Conservation (phyloP, 2,797 vertebrate species). For the Myotis findleyi region DNA sequence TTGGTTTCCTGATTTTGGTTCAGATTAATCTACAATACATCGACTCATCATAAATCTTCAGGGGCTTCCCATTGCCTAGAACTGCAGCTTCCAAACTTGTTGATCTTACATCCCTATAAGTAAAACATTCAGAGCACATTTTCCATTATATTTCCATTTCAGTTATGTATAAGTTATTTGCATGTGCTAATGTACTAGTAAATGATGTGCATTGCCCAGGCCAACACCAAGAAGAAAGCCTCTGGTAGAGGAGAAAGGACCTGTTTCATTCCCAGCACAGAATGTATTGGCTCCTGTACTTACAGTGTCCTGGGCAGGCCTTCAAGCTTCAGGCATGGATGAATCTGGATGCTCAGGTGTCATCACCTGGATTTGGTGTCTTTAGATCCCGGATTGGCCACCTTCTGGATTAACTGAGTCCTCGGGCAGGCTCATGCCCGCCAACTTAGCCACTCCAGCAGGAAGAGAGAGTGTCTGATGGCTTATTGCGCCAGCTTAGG, state of each 20-base stretch:
- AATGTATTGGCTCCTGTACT: background rate
- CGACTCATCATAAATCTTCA: background rate
- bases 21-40: background rate
- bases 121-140: background rate
- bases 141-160: background rate
- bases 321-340: background rate
- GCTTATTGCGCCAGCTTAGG: background rate
- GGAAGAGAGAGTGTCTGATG: background rate
- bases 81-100: background rate
- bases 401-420: background rate
- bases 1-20: background rate
- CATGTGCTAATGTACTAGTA: background rate
- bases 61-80: background rate
- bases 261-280: background rate
- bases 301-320: background rate
- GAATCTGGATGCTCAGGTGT: background rate
- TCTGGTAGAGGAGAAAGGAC: background rate
- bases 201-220: background rate
- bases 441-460: background rate
- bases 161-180: background rate
- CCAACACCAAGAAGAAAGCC: constrained; percentile 33
- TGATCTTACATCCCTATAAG: background rate
- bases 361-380: background rate
- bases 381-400: background rate
- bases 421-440: background rate